Evolutionary conservation across 2,797 vertebrate species (phyloP), one percentile per base, ranked within the genome.

Genomic region (Acanthopagrus latus): DNA sequence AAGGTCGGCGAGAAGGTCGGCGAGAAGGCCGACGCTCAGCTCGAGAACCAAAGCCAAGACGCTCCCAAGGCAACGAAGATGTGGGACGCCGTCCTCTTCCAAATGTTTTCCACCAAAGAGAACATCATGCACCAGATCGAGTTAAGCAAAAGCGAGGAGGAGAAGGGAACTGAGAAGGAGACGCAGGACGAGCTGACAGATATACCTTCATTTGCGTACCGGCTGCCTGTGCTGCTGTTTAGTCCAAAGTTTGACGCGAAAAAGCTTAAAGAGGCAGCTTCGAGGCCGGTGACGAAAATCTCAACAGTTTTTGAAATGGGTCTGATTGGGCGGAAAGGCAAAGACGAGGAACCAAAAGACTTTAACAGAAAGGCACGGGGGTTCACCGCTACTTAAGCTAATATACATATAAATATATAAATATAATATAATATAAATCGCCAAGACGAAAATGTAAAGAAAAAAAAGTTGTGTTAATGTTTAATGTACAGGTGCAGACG

Each of bases 71-170:
- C 96, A 47, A 92, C 88, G 0, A 96, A 95, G 86, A 97, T 98
- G 96, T 99, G 98, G 98, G 96, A 99, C 0, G 97, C 97, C 0
- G 93, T 98, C 71, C 95, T 99, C 50, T 97, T 98, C 88, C 97
- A 96, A 55, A 93, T 98, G 96, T 95, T 97, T 0, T 90, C 96
- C 64, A 90, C 90, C 2, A 95, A 96, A 80, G 94, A 96, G 59
- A 96, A 16, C 54, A 94, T 91, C 71, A 92, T 96, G 93, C 89
- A 94, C 74, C 92, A 93, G 74, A 95, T 91, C 0, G 95, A 96
- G 78, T 76, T 95, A 12, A 96, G 85, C 73, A 92, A 93, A 88
- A 88, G 47, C 0, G 92, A 76, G 51, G 90, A 59, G 14, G 44
- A 71, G 27, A 50, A 38, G 56, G 93, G 94, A 38, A 90, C 58